Base-by-base conservation (phyloP, 2,797 vertebrate species). In the Muscicapa striata region DNA sequence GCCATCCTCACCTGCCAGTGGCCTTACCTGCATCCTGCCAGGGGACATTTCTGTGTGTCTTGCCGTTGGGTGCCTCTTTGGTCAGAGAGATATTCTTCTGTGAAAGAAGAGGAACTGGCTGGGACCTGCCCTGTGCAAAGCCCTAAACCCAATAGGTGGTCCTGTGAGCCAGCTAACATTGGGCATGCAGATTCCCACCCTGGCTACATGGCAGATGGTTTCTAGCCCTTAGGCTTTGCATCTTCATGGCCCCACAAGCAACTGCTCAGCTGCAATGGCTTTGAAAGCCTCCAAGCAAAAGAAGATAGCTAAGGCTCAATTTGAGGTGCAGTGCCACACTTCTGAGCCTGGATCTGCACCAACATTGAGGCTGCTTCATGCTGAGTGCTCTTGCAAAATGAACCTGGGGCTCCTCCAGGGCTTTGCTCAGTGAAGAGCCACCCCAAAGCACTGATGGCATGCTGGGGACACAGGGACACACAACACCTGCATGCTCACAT, bases 1-100 rank as follows among this genome's bases (percentile, higher is more conserved):
- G 30, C 74, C 57, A 48, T 43, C 26, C 21, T 82, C 11, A 2
- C 72, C 74, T 62, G 87, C 38, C 46, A 66, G 73, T 11, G 6
- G 70, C 77, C 93, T 96, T 97, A 99, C 99, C 99, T 96, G 98
- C 98, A 91, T 99, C 98, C 80, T 98, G 98, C 98, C 99, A 99
- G 97, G 98, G 99, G 93, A 98, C 97, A 6, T 98, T 98, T 93
- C 98, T 98, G 91, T 97, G 97, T 0, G 98, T 98, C 98, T 99
- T 99, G 94, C 98, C 98, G 0, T 98, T 97, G 76, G 95, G 67
- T 9, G 98, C 97, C 48, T 98, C 97, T 4, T 98, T 98, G 77
- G 98, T 98, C 61, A 96, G 58, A 81, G 99, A 98, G 12, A 97
- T 98, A 64, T 98, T 98, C 97, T 98, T 98, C 72, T 98, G 98